Evolutionary conservation across 92 coral and sea anemone genomes (phyloP).

Genomic region (Diadumene lineata): DNA sequence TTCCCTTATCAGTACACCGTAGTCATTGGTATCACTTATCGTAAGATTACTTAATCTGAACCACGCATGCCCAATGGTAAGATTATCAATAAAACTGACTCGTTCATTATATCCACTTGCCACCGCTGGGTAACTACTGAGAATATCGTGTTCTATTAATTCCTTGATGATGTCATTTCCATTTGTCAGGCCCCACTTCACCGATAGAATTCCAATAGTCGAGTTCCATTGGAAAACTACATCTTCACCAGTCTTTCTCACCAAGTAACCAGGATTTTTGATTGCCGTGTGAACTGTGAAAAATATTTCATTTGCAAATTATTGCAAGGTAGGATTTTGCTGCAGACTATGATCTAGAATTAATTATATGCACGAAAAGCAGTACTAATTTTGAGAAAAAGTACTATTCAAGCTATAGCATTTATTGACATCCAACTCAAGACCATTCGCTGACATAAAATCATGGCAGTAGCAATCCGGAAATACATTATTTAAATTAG

Average conservation of each 20-base stretch:
- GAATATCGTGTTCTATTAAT: too few species aligned
- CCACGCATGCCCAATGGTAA: not conserved
- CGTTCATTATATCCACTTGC: not conserved
- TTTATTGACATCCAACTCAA: too few species aligned
- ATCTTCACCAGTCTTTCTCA: not conserved
- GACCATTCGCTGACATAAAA: too few species aligned
- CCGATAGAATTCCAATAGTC: not conserved
- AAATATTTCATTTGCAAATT: too few species aligned
- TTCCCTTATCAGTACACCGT: not conserved
- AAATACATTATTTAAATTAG: too few species aligned
- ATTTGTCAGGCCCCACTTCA: not conserved
- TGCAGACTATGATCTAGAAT: too few species aligned
- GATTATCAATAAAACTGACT: constrained; percentile 1
- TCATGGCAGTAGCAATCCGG: too few species aligned
- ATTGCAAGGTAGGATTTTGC: not conserved
- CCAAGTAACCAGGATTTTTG: not conserved
- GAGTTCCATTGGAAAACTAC: constrained; percentile 1
- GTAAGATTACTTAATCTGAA: not conserved
- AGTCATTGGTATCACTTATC: not conserved
- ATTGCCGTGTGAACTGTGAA: not conserved
- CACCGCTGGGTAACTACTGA: not conserved
- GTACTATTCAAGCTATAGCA: too few species aligned
- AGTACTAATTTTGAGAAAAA: too few species aligned
- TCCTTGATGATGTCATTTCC: not conserved
- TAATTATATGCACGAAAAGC: too few species aligned